Base-by-base conservation (phyloP, 2,888 invertebrate species). In the Dryococelus australis region DNA sequence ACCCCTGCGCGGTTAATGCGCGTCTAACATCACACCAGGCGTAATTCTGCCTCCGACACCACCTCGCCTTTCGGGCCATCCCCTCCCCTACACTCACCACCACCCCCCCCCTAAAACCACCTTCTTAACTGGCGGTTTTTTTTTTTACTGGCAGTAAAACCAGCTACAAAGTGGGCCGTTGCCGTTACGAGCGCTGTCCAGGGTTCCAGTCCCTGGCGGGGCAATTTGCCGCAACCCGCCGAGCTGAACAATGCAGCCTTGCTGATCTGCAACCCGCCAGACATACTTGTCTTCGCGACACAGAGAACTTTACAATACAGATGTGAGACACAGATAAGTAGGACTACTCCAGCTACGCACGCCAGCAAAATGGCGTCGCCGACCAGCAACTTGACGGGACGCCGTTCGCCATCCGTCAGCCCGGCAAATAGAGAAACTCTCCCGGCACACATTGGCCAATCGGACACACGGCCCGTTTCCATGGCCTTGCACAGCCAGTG, bases 141-240 rank as follows among this genome's bases (percentile, higher is more conserved):
- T 51, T 51, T 65, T 65, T 65, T 65, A 65, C 65, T 65, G 65
- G 65, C 65, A 65, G 65, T 65, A 65, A 65, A 65, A 65, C 24
- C 65, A 24, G 65, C n/a, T 65, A 65, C 65, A 65, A 65, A 65
- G 65, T 65, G 65, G 65, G 10, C 13, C 5, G 10, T 65, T 12
- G 13, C 13, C 10, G 65, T n/a, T 35, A 35, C 35, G 35, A 35
- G 35, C 35, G 35, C 35, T 10, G 65, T 65, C 65, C 65, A n/a
- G 65, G 65, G 65, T 24, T n/a, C 65, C 65, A 65, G 65, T n/a
- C 65, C 65, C 65, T 65, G 65, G 24, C 65, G 65, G n/a, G 65
- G 65, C n/a, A 65, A 65, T 65, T 65, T n/a, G 65, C n/a, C 16
- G 65, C 65, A 65, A 65, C 65, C 65, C 65, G 65, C 65, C 65